phyloP scores from a whole-genome alignment of 2,797 vertebrate genomes.

The Pyrocephalus nanus region DNA sequence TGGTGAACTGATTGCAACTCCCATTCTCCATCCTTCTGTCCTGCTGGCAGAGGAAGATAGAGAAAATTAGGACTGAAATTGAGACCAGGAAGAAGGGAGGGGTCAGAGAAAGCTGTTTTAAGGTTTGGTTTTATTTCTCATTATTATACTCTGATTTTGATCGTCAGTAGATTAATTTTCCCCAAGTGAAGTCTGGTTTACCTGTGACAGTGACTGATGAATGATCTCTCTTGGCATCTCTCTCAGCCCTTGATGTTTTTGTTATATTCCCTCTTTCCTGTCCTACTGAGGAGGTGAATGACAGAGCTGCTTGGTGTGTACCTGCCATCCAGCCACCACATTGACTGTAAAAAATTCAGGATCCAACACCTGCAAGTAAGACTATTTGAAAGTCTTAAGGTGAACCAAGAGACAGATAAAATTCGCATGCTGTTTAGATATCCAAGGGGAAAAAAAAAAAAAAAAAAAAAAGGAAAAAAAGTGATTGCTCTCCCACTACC shows the following conservation, averaged over 20 bases:
- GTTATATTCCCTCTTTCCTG: background rate
- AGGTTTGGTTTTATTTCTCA: background rate
- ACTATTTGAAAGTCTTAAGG: background rate
- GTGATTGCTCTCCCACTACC: too few species aligned
- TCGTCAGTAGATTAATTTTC: background rate
- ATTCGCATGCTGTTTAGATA: background rate
- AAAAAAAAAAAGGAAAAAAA: too few species aligned
- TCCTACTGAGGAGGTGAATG: background rate
- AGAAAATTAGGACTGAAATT: background rate
- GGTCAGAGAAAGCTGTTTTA: background rate
- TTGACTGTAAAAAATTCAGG: background rate
- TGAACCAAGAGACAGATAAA: background rate
- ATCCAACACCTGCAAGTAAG: background rate
- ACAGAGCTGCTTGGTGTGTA: background rate
- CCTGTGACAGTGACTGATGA: background rate
- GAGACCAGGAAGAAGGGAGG: background rate
- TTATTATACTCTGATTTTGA: background rate
- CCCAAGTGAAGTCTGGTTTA: background rate
- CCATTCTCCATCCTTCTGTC: background rate
- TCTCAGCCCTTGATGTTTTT: background rate
- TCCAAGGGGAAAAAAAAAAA: background rate
- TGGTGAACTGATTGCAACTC: background rate
- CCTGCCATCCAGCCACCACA: background rate
- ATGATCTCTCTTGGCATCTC: background rate
- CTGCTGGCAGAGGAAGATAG: accelerated